Evolutionary conservation across 2,113 vertebrate genomes (phyloP), one percentile per base, ranked within the genome.

Genomic region (Trematocara marginatum): DNA sequence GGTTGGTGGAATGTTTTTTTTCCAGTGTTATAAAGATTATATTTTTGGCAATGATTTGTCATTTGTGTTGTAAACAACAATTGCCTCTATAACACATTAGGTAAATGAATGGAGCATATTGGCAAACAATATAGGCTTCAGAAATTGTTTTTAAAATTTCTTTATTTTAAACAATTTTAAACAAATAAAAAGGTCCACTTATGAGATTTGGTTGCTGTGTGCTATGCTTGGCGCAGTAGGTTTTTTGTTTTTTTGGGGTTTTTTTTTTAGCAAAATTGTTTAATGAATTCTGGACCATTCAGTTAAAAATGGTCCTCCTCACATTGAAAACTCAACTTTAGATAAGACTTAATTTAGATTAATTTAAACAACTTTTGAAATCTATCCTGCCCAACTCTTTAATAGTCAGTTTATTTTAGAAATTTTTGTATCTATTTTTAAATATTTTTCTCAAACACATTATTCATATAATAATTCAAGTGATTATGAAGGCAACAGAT

Each of bases 81-180:
- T 64, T 35, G 3, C 16, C 59, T 64, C 59, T 35, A n/a, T 64
- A 64, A 64, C 9, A 35, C 31, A 64, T 64, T 64, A 64, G 31
- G 31, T 35, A 35, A 35, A 64, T 11, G 16, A 64, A 35, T 64
- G 59, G 0, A 64, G 31, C 31, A 35, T 4, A 35, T 64, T 64
- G 34, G 10, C 0, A 10, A 38, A 12, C 10, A 66, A 16, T 66
- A 38, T 0, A 66, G 34, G 34, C 4, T 1, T 66, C 0, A 66
- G 34, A 66, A 66, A 64, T 38, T 0, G 10, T 12, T 38, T 35
- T 38, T n/a, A n/a, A 64, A 7, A 0, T 3, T 5, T n/a, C 2
- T 31, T 66, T 64, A 11, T 35, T 64, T 4, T n/a, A 64, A 64
- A 11, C 6, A 0, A 10, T 64, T 64, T 61, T 61, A n/a, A 66